These are phyloP conservation scores for Corythoichthys intestinalis DNA, from an alignment of 2,113 vertebrate species.

Conservation along the genomic window DNA sequence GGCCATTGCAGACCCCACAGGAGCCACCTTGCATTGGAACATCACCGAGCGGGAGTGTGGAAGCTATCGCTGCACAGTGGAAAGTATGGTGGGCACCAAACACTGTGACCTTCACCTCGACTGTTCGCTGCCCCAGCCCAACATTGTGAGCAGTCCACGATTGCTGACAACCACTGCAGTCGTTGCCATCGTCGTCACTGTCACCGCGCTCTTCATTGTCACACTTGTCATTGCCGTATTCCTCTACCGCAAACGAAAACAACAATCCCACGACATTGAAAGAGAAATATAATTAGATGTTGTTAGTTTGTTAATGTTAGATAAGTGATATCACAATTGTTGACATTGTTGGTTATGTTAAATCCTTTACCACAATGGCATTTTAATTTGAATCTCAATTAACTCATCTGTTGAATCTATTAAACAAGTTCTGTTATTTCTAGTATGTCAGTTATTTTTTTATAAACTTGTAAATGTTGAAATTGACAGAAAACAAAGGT, in stretches of 20 bases:
- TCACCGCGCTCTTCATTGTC: background rate
- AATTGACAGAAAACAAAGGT: too few relatives aligned
- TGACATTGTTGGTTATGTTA: too few relatives aligned
- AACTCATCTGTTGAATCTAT: too few relatives aligned
- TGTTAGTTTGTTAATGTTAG: too few relatives aligned
- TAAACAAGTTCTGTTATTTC: too few relatives aligned
- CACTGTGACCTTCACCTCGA: background rate
- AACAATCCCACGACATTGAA: background rate
- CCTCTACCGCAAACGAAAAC: background rate
- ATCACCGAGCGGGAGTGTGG: background rate
- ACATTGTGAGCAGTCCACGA: background rate
- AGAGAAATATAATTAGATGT: too few relatives aligned
- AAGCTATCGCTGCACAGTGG: background rate
- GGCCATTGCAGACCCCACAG: background rate
- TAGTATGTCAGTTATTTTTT: too few relatives aligned
- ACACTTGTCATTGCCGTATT: background rate
- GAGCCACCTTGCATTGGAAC: background rate
- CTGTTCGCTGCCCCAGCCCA: background rate
- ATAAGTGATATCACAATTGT: too few relatives aligned
- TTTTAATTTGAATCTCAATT: too few relatives aligned
- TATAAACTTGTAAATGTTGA: too few relatives aligned
- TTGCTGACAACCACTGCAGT: background rate
- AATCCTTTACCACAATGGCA: too few relatives aligned
- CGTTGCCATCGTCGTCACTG: background rate
- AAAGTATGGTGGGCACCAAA: background rate